Evolutionary conservation across 1,140 invertebrate species (phyloP).

Genomic region (Aphidius gifuensis): DNA sequence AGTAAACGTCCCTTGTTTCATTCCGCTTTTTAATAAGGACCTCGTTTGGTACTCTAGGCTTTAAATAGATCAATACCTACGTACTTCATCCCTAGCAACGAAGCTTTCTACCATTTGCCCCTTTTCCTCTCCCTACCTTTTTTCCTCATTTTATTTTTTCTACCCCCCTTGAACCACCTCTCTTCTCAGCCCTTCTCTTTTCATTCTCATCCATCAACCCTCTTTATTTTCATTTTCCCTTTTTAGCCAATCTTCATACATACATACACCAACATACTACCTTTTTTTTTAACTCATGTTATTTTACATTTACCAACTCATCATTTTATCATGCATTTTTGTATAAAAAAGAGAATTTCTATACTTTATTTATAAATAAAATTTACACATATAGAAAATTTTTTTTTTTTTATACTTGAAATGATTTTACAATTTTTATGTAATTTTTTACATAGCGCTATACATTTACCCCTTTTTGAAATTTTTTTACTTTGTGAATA

Average conservation of each 20-base stretch:
- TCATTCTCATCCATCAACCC: conserved; percentile 15
- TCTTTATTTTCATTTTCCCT: conserved; percentile 19
- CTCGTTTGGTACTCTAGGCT: conserved; percentile 56
- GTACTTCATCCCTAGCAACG: conserved; percentile 52
- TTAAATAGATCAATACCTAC: conserved; percentile 57
- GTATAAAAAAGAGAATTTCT: no score
- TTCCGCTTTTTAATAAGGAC: conserved; percentile 56
- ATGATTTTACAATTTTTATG: no score
- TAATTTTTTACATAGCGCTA: no score
- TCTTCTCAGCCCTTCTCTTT: conserved; percentile 1
- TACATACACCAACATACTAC: no score
- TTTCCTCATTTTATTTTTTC: conserved; percentile 25
- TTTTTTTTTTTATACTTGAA: no score
- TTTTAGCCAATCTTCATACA: background rate
- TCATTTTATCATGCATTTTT: no score
- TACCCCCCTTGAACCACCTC: background rate
- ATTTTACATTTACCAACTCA: conserved; percentile 2
- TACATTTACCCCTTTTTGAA: no score
- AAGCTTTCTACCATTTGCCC: conserved; percentile 31
- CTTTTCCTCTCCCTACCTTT: conserved; percentile 17
- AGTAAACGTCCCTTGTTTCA: conserved; percentile 44
- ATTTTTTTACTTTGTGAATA: no score
- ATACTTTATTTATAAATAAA: no score
- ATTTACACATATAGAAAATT: no score
- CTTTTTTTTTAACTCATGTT: conserved; percentile 5